Base-by-base conservation (phyloP, 2,888 invertebrate genomes). In the Protophormia terraenovae region DNA sequence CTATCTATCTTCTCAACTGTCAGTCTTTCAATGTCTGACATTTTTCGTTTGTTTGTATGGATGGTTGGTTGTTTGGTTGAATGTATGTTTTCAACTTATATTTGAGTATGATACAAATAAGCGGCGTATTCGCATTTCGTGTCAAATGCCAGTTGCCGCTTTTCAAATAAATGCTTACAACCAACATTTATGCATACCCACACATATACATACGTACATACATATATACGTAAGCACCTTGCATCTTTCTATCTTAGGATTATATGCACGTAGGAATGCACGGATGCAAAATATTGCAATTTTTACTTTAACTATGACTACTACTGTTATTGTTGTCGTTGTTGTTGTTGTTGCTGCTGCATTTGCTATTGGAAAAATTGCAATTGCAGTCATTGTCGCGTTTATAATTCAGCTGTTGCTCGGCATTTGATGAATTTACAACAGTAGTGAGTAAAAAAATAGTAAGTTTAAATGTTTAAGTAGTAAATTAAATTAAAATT, bases 131-230 rank as follows among this genome's bases (percentile, higher is more conserved):
- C 81, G 79, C 81, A 86, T 86, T 83, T 83, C 86, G 84, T 86
- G 86, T 86, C 84, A 86, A 87, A 86, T 86, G 85, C 82, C 86
- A 82, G 86, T 86, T 85, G 79, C 76, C 71, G 83, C 86, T 85
- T 64, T 71, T 4, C 29, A 35, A n/a, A 38, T 67, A 62, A 75
- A 76, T 83, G 83, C 24, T 64, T 67, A 35, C 76, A 64, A 75
- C n/a, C n/a, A n/a, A n/a, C n/a, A n/a, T n/a, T n/a, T 50, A 29
- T 53, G 55, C 5, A 38, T 29, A 69, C 50, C 22, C 58, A 50
- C 64, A 47, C 14, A 47, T 3, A 60, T 7, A 32, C 32, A 62
- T 41, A 45, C 27, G 7, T 32, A 32, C 32, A 32, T n/a, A n/a
- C n/a, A n/a, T n/a, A n/a, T n/a, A n/a, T 7, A 32, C 7, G 32